Evolutionary conservation across 2,888 invertebrate species (phyloP).

Genomic region (Beris chalybata): DNA sequence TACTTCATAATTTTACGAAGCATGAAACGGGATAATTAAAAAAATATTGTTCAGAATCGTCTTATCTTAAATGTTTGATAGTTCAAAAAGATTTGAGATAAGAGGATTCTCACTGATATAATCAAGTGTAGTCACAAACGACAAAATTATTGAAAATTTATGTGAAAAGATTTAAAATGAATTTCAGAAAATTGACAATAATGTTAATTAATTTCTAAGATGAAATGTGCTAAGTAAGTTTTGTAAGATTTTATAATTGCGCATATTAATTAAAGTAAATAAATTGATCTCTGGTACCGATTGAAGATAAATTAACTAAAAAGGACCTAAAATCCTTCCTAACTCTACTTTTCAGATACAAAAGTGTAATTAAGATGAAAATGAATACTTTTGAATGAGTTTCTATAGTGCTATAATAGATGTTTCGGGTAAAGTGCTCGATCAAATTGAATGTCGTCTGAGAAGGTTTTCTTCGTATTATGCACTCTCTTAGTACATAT

Average conservation of each 20-base stretch:
- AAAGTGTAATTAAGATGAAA: too few relatives aligned
- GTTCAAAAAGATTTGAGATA: conserved; percentile 48
- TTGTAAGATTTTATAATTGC: too few relatives aligned
- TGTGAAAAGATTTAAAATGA: conserved; percentile 28
- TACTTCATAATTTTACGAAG: too few relatives aligned
- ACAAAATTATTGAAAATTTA: conserved; percentile 6
- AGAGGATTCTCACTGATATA: conserved; percentile 49
- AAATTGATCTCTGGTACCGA: too few relatives aligned
- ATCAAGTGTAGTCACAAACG: conserved; percentile 31
- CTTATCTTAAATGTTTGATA: conserved; percentile 51
- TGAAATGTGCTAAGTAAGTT: neutral
- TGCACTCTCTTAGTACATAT: too few relatives aligned
- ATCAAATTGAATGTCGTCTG: neutral
- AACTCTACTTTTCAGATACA: too few relatives aligned
- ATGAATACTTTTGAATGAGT: too few relatives aligned
- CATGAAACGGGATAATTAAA: neutral
- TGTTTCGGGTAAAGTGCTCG: conserved; percentile 4
- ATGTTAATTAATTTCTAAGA: neutral
- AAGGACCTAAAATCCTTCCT: too few relatives aligned
- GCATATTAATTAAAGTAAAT: too few relatives aligned
- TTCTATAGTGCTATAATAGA: too few relatives aligned
- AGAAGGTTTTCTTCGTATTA: conserved; percentile 1
- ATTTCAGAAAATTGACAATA: conserved; percentile 9
- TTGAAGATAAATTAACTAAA: too few relatives aligned
- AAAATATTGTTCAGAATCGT: conserved; percentile 50